Evolutionary conservation across 2,888 invertebrate genomes (phyloP).

Genomic region (Colletes collaris): DNA sequence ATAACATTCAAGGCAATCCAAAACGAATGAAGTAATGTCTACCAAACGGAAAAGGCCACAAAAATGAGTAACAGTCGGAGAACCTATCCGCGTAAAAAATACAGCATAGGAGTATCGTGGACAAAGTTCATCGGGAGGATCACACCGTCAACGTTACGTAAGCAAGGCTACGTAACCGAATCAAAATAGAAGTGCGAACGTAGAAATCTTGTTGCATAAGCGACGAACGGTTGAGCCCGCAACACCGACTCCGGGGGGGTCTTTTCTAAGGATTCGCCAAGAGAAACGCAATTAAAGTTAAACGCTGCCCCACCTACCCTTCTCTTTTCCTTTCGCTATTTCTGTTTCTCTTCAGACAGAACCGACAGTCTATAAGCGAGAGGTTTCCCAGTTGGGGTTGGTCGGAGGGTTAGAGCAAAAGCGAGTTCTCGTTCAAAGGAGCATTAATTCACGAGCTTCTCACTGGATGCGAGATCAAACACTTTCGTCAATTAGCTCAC

Average conservation of each 20-base stretch:
- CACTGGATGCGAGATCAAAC: slow-evolving; percentile 78
- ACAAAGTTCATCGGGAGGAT: slow-evolving; percentile 18
- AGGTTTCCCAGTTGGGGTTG: slow-evolving; percentile 67
- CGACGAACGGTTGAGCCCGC: slow-evolving; percentile 65
- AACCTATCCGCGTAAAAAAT: no score
- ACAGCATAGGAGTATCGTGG: no score
- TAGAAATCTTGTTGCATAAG: slow-evolving; percentile 75
- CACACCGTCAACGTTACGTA: slow-evolving; percentile 31
- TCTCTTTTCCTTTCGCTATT: slow-evolving; percentile 50
- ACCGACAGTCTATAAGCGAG: slow-evolving; percentile 74
- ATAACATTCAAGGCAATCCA: no score
- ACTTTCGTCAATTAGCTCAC: slow-evolving; percentile 76
- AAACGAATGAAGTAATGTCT: no score
- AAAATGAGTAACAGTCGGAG: no score
- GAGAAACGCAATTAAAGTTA: slow-evolving; percentile 80
- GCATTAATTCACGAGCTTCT: slow-evolving; percentile 77
- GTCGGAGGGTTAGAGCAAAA: slow-evolving; percentile 65
- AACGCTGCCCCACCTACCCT: slow-evolving; percentile 68
- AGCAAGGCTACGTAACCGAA: slow-evolving; percentile 41
- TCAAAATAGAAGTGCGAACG: slow-evolving; percentile 53
- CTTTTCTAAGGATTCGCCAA: slow-evolving; percentile 76
- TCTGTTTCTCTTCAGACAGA: slow-evolving; percentile 59
- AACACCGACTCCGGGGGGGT: slow-evolving; percentile 65
- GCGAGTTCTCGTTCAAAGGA: slow-evolving; percentile 75
- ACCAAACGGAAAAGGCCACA: no score